Base-by-base conservation (phyloP, 2,797 vertebrate species). In the Spheniscus humboldti region DNA sequence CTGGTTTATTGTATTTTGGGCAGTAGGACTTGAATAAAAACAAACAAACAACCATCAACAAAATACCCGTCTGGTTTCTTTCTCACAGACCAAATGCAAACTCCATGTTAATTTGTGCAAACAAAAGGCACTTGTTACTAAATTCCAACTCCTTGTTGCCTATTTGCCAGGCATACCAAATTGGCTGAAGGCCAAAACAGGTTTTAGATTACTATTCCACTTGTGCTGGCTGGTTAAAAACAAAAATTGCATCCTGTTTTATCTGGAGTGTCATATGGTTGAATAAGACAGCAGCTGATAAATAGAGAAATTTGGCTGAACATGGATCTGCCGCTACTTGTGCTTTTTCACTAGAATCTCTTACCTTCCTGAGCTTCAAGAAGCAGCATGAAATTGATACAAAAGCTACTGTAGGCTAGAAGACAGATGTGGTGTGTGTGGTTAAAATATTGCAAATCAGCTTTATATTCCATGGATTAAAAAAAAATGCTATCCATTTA, bases 51-150 rank as follows among this genome's bases (percentile, higher is more conserved):
- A 10, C 11, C 33, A 30, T 1, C 37, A 66, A 10, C 37, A 33
- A 35, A 92, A 10, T 11, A 0, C 18, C 14, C 22, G 41, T 56
- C 75, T 48, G 37, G 8, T 75, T 77, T 80, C 48, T 53, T 80
- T 63, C 88, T 75, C 20, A 0, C 19, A 30, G 72, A 25, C n/a
- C 20, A 9, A 77, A 68, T 6, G 6, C 55, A 53, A 86, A 18
- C 55, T 69, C 60, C 2, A 0, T 16, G 0, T 64, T 52, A 33
- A 73, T 88, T 43, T 60, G 60, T 69, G 31, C 68, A 63, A 92
- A 85, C 92, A 94, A 89, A 92, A 94, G 88, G 77, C 71, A 23
- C 63, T 86, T 95, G 91, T 93, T 92, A 37, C 23, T 74, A 10
- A 81, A 91, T 86, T 71, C 73, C 91, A 83, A 13, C 72, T 37